Percentiles rank a stretch among this genome's conserved stretches.
Conservation (phyloP, 92 coral and sea anemone species). For the Umimayanthus chanpuru region DNA sequence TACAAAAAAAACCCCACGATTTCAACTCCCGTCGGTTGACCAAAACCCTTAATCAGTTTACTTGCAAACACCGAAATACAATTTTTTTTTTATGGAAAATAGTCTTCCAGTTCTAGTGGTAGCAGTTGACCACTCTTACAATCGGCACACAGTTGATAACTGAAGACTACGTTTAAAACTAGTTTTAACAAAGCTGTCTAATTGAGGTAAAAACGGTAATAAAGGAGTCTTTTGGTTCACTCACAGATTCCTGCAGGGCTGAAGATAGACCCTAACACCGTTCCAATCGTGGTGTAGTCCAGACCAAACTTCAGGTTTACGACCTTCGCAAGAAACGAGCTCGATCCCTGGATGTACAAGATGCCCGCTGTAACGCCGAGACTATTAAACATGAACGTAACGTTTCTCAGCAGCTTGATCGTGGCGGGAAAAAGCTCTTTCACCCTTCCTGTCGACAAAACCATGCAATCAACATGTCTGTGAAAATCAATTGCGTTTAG, state of each 20-base stretch:
- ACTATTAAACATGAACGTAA: conserved; percentile 47
- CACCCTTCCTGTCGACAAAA: conserved; percentile 11
- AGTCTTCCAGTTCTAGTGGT: too few species aligned
- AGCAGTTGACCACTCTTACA: too few species aligned
- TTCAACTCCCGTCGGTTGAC: too few species aligned
- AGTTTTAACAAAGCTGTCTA: background rate
- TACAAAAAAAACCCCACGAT: too few species aligned
- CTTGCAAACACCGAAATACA: too few species aligned
- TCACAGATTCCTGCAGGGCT: conserved; percentile 20
- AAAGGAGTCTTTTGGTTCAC: background rate
- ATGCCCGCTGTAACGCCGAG: conserved; percentile 43
- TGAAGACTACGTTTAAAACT: too few species aligned
- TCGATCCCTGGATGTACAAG: conserved; percentile 26
- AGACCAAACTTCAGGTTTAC: background rate
- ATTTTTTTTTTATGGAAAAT: too few species aligned
- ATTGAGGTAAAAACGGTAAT: too few species aligned
- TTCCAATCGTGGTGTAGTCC: conserved; percentile 16
- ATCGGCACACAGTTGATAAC: too few species aligned
- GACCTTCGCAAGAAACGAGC: conserved; percentile 20
- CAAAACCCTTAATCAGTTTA: too few species aligned
- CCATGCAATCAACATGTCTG: background rate
- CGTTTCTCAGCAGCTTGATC: conserved; percentile 36
- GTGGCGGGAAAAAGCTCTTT: conserved; percentile 39
- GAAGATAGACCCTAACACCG: conserved; percentile 1
- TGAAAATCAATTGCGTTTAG: background rate